These are phyloP conservation scores for Listronotus bonariensis DNA, from an alignment of 1,140 invertebrate species.

Conservation along the genomic window DNA sequence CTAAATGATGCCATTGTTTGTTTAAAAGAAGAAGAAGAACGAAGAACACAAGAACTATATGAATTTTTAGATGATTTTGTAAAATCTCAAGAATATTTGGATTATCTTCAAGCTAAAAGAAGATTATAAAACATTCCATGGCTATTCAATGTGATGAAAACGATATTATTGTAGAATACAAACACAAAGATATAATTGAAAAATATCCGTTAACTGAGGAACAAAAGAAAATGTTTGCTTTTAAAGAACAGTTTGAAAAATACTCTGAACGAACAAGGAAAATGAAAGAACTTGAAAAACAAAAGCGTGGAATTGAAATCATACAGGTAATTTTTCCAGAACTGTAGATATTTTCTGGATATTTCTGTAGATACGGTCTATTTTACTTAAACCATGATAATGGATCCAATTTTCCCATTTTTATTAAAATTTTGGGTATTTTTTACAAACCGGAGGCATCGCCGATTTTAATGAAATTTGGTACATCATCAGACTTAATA, in stretches of 20 bases:
- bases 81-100: constrained; percentile 34
- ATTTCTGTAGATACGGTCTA: too few relatives aligned
- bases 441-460: too few relatives aligned
- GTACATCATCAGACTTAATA: too few relatives aligned
- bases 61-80: constrained; percentile 40
- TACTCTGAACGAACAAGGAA: constrained; percentile 19
- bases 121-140: constrained; percentile 18
- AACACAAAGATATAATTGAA: constrained; percentile 6
- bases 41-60: constrained; percentile 20
- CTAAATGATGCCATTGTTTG: constrained; percentile 15
- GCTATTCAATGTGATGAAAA: constrained; percentile 25
- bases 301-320: constrained; percentile 23
- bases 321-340: too few relatives aligned
- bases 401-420: too few relatives aligned
- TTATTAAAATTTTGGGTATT: too few relatives aligned
- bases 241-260: constrained; percentile 34
- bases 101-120: constrained; percentile 26
- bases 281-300: constrained; percentile 15
- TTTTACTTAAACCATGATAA: too few relatives aligned
- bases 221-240: constrained; percentile 32
- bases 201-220: constrained; percentile 29
- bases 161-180: constrained; percentile 21
- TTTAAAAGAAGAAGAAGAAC: constrained; percentile 14
- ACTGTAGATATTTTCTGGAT: too few relatives aligned
- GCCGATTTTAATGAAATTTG: too few relatives aligned